phyloP scores from a whole-genome alignment of 1,140 invertebrate genomes.

The Ostrea denselamellosa region DNA sequence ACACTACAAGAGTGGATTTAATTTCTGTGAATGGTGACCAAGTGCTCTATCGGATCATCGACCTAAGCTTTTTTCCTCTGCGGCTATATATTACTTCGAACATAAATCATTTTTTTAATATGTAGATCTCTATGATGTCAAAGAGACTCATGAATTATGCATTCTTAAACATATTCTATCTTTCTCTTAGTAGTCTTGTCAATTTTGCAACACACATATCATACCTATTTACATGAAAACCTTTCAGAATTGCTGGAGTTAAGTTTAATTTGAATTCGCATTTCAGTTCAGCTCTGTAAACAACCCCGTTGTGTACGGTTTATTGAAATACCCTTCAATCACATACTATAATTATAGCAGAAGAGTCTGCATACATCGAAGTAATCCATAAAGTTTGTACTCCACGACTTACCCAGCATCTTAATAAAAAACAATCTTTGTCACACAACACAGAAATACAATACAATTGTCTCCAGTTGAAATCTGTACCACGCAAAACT shows the following conservation, averaged over 20 bases:
- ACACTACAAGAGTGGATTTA: not conserved
- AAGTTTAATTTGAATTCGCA: constrained; percentile 19
- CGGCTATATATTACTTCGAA: constrained; percentile 7
- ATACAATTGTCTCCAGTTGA: not conserved
- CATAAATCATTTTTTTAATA: constrained; percentile 25
- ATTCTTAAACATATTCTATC: not conserved
- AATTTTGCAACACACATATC: not conserved
- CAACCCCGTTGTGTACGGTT: not conserved
- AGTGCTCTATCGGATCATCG: not conserved
- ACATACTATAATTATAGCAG: constrained; percentile 14
- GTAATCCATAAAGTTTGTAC: not conserved
- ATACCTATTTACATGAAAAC: not conserved
- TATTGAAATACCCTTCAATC: constrained; percentile 4
- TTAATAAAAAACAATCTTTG: constrained; percentile 9
- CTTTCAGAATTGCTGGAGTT: not conserved
- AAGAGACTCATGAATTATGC: constrained; percentile 30
- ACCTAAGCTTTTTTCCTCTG: constrained; percentile 19
- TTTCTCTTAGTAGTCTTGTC: constrained; percentile 1
- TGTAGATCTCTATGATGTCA: constrained; percentile 9
- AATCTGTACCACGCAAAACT: not conserved
- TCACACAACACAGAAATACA: constrained; percentile 16
- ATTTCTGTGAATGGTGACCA: constrained; percentile 2
- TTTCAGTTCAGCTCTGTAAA: constrained; percentile 19
- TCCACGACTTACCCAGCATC: constrained; percentile 8
- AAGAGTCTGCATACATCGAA: constrained; percentile 24